Conservation (phyloP, 2,797 vertebrate genomes). For the Rhinophrynus dorsalis region DNA sequence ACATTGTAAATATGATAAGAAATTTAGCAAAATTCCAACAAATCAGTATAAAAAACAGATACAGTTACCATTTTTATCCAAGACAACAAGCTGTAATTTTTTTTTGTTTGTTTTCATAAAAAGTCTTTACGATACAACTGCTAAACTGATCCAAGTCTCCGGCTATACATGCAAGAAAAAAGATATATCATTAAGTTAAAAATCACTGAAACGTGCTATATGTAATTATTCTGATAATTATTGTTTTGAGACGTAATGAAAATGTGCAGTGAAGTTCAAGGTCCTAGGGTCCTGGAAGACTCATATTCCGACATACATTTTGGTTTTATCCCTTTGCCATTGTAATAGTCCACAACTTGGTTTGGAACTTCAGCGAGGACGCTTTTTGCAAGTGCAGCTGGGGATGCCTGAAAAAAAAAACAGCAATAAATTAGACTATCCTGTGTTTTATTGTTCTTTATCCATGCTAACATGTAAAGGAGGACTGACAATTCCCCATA, state of each 20-base stretch:
- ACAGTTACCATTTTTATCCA: constrained; percentile 76
- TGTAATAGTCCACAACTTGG: constrained; percentile 99
- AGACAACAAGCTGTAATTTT: constrained; percentile 81
- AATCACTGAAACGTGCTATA: constrained; percentile 76
- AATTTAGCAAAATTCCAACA: constrained; percentile 96
- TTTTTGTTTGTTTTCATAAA: constrained; percentile 67
- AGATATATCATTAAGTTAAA: constrained; percentile 66
- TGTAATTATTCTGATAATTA: constrained; percentile 58
- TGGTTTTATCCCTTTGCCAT: constrained; percentile 95
- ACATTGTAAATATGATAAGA: constrained; percentile 95
- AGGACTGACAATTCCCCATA: too few species aligned
- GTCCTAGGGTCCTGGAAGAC: constrained; percentile 92
- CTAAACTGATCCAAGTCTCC: constrained; percentile 70
- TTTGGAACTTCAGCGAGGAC: constrained; percentile 98
- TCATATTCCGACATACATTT: constrained; percentile 94
- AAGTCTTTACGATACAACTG: constrained; percentile 74
- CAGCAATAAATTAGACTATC: constrained; percentile 44
- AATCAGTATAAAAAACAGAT: constrained; percentile 91
- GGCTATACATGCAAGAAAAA: constrained; percentile 83
- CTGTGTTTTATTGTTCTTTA: too few species aligned
- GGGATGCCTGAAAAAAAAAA: constrained; percentile 83
- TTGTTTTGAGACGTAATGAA: constrained; percentile 62
- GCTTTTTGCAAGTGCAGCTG: constrained; percentile 95
- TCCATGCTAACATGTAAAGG: too few species aligned
- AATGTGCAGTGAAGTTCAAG: constrained; percentile 73